Evolutionary conservation across 2,113 vertebrate species (phyloP).

Genomic region (Pseudorhombus dupliciocellatus): DNA sequence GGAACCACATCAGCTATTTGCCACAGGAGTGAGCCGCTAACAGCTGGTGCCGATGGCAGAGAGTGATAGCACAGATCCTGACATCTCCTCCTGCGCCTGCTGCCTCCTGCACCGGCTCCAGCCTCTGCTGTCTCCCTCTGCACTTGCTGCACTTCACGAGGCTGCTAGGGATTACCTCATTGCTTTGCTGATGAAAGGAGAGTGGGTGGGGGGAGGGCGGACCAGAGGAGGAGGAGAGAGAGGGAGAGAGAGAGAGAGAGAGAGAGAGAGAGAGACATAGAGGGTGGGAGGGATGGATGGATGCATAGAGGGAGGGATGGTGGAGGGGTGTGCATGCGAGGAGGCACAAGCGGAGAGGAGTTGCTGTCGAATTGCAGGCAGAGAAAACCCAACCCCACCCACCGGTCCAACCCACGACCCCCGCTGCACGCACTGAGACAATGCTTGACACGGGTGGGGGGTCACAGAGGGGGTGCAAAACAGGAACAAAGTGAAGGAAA

Average conservation of each 20-base stretch:
- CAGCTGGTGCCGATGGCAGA: constrained; percentile 64
- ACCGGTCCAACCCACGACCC: constrained; percentile 40
- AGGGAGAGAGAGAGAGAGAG: constrained; percentile 77
- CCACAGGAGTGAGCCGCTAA: constrained; percentile 38
- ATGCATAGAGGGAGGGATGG: background rate
- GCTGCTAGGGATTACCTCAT: constrained; percentile 87
- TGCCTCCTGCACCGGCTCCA: constrained; percentile 66
- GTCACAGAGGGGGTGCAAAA: constrained; percentile 6
- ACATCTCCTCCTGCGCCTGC: constrained; percentile 66
- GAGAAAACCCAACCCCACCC: constrained; percentile 63
- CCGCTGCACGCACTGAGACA: constrained; percentile 61
- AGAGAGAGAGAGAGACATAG: constrained; percentile 28
- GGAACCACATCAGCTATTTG: constrained; percentile 44
- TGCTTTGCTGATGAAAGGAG: constrained; percentile 83
- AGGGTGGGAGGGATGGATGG: background rate
- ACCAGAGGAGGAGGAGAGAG: constrained; percentile 72
- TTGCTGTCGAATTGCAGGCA: constrained; percentile 63
- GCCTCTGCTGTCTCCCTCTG: constrained; percentile 65
- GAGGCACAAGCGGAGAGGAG: constrained; percentile 57
- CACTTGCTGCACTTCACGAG: constrained; percentile 79
- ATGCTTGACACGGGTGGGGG: constrained; percentile 43
- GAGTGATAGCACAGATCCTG: constrained; percentile 60
- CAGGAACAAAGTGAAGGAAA: constrained; percentile 12
- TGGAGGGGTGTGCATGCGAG: constrained; percentile 24
- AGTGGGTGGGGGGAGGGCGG: constrained; percentile 80